phyloP scores from a whole-genome alignment of 2,888 invertebrate species.

The Drosophila kuntzei region DNA sequence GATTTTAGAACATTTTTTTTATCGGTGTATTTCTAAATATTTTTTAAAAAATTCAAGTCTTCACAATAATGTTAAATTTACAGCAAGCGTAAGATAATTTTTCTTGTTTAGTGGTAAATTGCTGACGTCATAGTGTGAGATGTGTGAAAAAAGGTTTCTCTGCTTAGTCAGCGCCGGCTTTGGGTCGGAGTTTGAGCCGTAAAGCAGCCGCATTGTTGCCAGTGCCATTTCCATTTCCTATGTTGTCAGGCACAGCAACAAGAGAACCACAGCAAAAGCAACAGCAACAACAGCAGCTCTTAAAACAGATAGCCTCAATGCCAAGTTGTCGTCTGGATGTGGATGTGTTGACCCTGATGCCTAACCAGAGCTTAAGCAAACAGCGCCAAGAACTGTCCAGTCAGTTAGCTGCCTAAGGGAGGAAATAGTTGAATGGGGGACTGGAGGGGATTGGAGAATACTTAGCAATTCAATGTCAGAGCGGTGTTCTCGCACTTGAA shows the following conservation, averaged over 20 bases:
- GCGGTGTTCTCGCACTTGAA: slow-evolving; percentile 24
- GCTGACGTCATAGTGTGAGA: slow-evolving; percentile 44
- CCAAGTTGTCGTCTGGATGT: slow-evolving; percentile 51
- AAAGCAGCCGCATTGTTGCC: slow-evolving; percentile 27
- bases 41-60: background rate
- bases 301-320: slow-evolving; percentile 62
- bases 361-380: slow-evolving; percentile 38
- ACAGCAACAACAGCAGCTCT: slow-evolving; percentile 35
- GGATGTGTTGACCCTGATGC: slow-evolving; percentile 32
- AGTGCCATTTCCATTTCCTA: slow-evolving; percentile 51
- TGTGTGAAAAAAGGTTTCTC: slow-evolving; percentile 42
- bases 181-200: slow-evolving; percentile 3
- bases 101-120: slow-evolving; percentile 8
- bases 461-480: slow-evolving; percentile 42
- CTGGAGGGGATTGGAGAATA: background rate
- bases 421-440: background rate
- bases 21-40: no score
- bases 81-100: background rate
- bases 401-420: background rate
- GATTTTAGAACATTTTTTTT: background rate
- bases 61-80: background rate
- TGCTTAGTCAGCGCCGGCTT: slow-evolving; percentile 42
- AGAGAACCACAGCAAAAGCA: slow-evolving; percentile 10
- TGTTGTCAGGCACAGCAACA: slow-evolving; percentile 51
- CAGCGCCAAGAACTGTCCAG: slow-evolving; percentile 37